These are phyloP conservation scores for Dufourea novaeangliae DNA, from an alignment of 1,140 invertebrate species.

Conservation along the genomic window DNA sequence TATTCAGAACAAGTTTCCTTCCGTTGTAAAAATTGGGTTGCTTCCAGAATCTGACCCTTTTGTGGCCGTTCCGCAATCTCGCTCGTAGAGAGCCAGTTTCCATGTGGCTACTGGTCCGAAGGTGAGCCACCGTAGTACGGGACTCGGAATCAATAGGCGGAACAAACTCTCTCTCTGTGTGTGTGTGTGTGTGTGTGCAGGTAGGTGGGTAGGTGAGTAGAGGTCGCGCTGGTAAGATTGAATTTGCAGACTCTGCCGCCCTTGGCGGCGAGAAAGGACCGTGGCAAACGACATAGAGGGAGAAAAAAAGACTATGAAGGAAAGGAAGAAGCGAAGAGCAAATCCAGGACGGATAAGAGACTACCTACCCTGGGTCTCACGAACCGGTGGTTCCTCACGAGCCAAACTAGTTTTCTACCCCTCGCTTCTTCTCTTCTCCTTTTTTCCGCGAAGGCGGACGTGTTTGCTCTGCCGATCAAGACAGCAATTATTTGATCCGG, in stretches of 20 bases:
- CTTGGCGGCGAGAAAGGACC: conserved; percentile 36
- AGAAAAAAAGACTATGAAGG: not conserved
- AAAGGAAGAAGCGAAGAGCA: conserved; percentile 1
- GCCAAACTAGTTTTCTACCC: not conserved
- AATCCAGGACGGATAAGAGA: conserved; percentile 46
- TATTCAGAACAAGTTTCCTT: conserved; percentile 44
- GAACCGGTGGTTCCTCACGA: conserved; percentile 29
- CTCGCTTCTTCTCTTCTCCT: not conserved
- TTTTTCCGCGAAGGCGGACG: not conserved
- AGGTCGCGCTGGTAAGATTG: conserved; percentile 66
- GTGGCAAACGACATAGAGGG: not conserved
- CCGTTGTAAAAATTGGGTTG: conserved; percentile 48
- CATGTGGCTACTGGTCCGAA: conserved; percentile 42
- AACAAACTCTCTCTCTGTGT: conserved; percentile 70
- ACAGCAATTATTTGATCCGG: conserved; percentile 71
- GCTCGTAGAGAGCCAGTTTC: conserved; percentile 25
- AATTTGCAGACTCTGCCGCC: conserved; percentile 66
- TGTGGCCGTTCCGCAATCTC: conserved; percentile 20
- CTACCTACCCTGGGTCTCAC: conserved; percentile 37
- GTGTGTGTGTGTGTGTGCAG: too few species aligned
- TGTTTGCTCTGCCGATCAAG: conserved; percentile 67
- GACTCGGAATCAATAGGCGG: conserved; percentile 68
- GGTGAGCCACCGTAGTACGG: conserved; percentile 40
- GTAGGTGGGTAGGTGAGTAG: conserved; percentile 61
- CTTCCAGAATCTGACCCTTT: conserved; percentile 50